A percentile compares a stretch with the other conserved stretches of the same genome.
phyloP scores from a whole-genome alignment of 1,140 invertebrate species.

The Pseudachorutes palmiensis region DNA sequence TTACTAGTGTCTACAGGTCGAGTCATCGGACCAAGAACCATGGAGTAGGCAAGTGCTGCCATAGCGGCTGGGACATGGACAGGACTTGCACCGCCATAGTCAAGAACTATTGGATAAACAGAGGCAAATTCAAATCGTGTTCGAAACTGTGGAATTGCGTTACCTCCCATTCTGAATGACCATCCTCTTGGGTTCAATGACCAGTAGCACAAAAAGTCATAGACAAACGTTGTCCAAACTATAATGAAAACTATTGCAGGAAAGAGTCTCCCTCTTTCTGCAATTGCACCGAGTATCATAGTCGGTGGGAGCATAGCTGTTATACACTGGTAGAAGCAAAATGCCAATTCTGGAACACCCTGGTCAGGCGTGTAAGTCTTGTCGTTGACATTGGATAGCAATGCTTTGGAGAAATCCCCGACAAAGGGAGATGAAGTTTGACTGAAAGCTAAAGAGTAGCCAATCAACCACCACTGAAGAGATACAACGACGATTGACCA shows the following conservation, averaged over 20 bases:
- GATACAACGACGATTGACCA: conserved; percentile 4
- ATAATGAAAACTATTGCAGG: conserved; percentile 16
- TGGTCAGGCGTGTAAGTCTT: background rate
- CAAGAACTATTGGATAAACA: background rate
- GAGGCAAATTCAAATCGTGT: background rate
- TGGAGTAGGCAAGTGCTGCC: conserved; percentile 3
- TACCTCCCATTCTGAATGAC: background rate
- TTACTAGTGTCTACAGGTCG: background rate
- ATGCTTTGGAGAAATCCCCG: conserved; percentile 9
- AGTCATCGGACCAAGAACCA: background rate
- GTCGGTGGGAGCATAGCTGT: conserved; percentile 8
- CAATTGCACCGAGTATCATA: background rate
- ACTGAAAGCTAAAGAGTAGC: conserved; percentile 13
- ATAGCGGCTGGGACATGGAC: conserved; percentile 10
- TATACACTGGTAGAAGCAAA: conserved; percentile 16
- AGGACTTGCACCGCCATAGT: conserved; percentile 18
- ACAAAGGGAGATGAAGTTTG: background rate
- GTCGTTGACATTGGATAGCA: background rate
- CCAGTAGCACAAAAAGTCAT: conserved; percentile 14
- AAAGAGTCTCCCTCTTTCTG: conserved; percentile 7
- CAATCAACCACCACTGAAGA: conserved; percentile 9
- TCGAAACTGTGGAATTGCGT: background rate
- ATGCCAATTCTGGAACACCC: background rate
- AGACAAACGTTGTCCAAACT: conserved; percentile 14
- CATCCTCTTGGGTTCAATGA: conserved; percentile 8